Conservation (phyloP, 2,113 vertebrate species). For the Pollimyrus isidori region DNA sequence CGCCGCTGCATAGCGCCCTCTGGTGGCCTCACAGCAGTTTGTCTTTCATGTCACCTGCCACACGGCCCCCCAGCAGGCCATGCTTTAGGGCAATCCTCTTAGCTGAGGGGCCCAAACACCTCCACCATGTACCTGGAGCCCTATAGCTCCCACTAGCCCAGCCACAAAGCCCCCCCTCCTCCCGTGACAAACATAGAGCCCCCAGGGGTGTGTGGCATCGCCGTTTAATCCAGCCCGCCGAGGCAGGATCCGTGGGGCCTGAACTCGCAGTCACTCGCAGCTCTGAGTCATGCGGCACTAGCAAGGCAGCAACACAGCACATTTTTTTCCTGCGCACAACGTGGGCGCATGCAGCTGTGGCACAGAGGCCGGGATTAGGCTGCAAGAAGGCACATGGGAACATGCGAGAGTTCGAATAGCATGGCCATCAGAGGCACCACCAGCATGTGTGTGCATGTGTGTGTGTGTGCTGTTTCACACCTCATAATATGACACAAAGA, state of each 20-base stretch:
- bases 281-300: neutral
- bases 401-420: neutral
- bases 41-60: neutral
- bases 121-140: neutral
- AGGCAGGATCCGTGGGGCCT: neutral
- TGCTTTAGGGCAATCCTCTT: neutral
- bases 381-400: neutral
- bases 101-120: constrained; percentile 26
- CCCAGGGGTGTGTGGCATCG: neutral
- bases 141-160: neutral
- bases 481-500: neutral
- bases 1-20: neutral
- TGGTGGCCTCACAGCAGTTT: neutral
- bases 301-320: neutral
- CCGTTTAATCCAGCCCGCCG: neutral
- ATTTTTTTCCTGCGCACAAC: neutral
- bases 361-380: neutral
- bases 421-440: neutral
- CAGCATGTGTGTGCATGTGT: neutral
- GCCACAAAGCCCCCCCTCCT: neutral
- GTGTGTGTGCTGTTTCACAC: neutral
- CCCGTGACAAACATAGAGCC: neutral
- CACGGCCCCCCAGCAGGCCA: neutral
- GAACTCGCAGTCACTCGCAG: neutral
- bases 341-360: neutral